Base-by-base conservation (phyloP, 2,797 vertebrate genomes). In the Melopsittacus undulatus region DNA sequence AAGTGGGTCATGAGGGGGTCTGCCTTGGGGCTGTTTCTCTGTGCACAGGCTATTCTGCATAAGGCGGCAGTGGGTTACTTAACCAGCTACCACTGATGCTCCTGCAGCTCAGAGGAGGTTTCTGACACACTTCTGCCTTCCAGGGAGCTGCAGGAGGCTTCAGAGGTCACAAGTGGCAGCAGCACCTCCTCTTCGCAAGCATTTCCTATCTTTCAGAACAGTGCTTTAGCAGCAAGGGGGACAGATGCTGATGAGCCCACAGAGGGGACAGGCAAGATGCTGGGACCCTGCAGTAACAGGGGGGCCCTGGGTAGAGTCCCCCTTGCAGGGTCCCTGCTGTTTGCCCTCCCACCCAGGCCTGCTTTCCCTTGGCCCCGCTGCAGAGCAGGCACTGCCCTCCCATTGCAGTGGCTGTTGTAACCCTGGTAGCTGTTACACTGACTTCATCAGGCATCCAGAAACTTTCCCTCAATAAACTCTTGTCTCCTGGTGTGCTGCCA, bases 401-500 rank as follows among this genome's bases (percentile, higher is more conserved):
- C 32, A 0, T 49, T 64, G 87, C 95, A 68, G 62, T 27, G 91
- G 82, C 73, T 86, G 30, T 66, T 27, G 67, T 42, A 48, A 26
- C 85, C 12, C 7, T 42, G 85, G 69, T 40, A 45, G 67, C 89
- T 57, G 68, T 89, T 83, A 18, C 75, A 11, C 83, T 86, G 90
- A 79, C 74, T 94, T 90, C 77, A 49, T 30, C 80, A n/a, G 89
- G 84, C 80, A 88, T 90, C 89, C 0, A 0, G 77, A 92, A 96
- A 95, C 85, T 92, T 96, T 91, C 92, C 91, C 73, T 80, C 78
- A 57, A 77, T 87, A 80, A 93, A 83, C 62, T 92, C 75, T 74
- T 56, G 87, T 69, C 92, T 77, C 67, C 48, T 94, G 95, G 87
- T 12, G 1, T 13, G 1, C 32, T n/a, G 91, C 95, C 95, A 95